Evolutionary conservation across 1,140 invertebrate genomes (phyloP), one percentile per base, ranked within the genome.

Genomic region (Nephila pilipes): DNA sequence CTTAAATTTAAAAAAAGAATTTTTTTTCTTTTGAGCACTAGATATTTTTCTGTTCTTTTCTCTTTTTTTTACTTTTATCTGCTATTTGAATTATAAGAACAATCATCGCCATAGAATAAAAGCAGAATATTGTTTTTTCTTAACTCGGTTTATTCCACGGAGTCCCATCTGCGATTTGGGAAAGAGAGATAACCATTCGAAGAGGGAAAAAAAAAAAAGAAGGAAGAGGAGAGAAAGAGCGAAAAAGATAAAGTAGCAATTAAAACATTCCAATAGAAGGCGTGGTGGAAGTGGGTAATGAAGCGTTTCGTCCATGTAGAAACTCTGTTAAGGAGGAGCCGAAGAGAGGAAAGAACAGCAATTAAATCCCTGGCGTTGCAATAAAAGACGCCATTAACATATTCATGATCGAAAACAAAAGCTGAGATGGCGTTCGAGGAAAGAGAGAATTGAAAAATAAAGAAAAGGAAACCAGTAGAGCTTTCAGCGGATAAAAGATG

Each of bases 301-400:
- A 92, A 85, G 90, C 90, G 90, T 81, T 92, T 69, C 36, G 29
- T 90, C 25, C 63, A 55, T 79, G 65, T 79, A 57, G 60, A 36
- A 65, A 92, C 36, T 85, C 58, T 65, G 81, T 85, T 85, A 55
- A 69, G 81, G 90, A 92, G 90, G 81, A 55, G 46, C 32, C 10
- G 89, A 63, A 18, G 25, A 81, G 79, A 79, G 57, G 60, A 85
- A 69, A 85, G 81, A 92, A 92, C 83, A 85, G 81, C 90, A 92
- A 92, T 92, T 92, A 92, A 92, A 85, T 85, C 90, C 81, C 63
- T 60, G 80, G 81, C 90, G 90, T 85, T 65, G 81, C 90, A 85
- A 85, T 85, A 85, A 92, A 92, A 85, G 90, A 92, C n/a, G 25
- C 90, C 81, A 92, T 92, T 92, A 92, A 92, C 90, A 92, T 92